Evolutionary conservation across 1,140 invertebrate genomes (phyloP).

Genomic region (Zaprionus gabonicus): DNA sequence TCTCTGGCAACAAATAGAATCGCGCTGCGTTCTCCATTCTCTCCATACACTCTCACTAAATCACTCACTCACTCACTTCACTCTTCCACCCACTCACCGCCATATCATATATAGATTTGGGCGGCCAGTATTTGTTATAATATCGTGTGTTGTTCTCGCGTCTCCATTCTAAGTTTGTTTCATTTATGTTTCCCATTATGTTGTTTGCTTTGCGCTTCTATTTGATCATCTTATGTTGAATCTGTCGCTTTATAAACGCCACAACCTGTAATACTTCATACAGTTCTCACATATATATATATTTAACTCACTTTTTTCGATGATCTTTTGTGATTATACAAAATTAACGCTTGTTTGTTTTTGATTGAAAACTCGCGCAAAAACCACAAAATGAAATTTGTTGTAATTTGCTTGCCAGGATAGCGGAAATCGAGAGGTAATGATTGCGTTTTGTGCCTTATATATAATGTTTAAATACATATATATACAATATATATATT

Average conservation of each 20-base stretch:
- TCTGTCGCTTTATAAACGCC: neutral
- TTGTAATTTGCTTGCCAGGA: constrained; percentile 84
- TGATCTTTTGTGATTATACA: constrained; percentile 54
- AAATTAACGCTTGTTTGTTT: constrained; percentile 79
- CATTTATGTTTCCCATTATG: constrained; percentile 2
- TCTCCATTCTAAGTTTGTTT: neutral
- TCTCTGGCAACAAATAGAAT: constrained; percentile 5
- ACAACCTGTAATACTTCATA: constrained; percentile 25
- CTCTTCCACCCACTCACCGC: neutral
- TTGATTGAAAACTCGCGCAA: constrained; percentile 73
- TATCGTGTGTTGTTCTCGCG: neutral
- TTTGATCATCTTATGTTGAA: neutral
- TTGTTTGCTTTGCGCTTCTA: constrained; percentile 5
- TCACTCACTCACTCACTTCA: neutral
- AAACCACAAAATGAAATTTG: constrained; percentile 83
- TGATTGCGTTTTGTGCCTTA: constrained; percentile 72
- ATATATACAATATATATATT: neutral
- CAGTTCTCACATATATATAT: constrained; percentile 12
- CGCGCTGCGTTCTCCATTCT: neutral
- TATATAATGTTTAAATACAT: constrained; percentile 29
- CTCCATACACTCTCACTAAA: neutral
- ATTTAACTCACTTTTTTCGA: constrained; percentile 27
- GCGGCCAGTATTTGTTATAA: constrained; percentile 7
- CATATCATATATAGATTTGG: constrained; percentile 5
- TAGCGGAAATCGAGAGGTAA: constrained; percentile 84